Conservation (phyloP, 2,113 vertebrate genomes). For the Otus sunia region DNA sequence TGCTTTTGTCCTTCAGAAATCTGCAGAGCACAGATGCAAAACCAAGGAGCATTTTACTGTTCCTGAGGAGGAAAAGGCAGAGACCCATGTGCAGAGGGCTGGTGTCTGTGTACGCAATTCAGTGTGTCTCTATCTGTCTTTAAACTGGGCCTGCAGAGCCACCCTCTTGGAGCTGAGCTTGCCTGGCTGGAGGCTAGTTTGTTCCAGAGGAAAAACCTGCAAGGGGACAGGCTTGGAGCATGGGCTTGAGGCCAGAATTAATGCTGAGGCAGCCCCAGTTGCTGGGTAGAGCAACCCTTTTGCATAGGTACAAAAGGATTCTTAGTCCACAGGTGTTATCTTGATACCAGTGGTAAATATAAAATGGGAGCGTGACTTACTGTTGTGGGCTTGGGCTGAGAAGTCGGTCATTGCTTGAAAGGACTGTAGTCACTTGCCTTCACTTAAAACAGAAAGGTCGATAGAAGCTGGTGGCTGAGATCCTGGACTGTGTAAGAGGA, state of each 20-base stretch:
- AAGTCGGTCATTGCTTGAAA: background rate
- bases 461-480: background rate
- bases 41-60: background rate
- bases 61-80: background rate
- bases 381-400: fast-evolving
- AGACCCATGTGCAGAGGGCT: background rate
- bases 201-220: background rate
- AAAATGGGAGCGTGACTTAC: background rate
- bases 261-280: background rate
- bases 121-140: background rate
- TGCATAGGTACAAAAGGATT: background rate
- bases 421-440: background rate
- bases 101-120: background rate
- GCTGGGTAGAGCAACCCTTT: background rate
- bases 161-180: background rate
- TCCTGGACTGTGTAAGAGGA: background rate
- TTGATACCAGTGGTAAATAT: background rate
- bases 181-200: background rate
- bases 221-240: background rate
- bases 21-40: background rate
- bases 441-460: background rate
- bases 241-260: background rate
- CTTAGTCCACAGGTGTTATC: background rate
- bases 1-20: background rate
- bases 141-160: background rate